A percentile compares a stretch with the other conserved stretches of the same genome.
phyloP scores from a whole-genome alignment of 2,888 invertebrate genomes.

The Lycocerus yunnanus region DNA sequence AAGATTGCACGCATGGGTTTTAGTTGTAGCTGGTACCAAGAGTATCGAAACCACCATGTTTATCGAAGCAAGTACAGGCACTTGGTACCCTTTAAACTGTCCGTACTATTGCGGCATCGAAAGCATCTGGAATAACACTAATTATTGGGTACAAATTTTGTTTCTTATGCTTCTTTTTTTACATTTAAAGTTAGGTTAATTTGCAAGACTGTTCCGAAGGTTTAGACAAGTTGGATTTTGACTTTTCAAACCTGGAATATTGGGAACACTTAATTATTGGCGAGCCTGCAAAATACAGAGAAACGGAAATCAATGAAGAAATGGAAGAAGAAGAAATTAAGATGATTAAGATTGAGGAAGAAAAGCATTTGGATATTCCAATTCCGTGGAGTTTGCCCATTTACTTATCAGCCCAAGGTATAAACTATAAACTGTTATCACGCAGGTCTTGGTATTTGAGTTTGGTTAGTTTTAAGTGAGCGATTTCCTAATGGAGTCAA shows the following conservation, averaged over 20 bases:
- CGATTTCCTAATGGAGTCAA: constrained; percentile 78
- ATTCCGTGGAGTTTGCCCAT: constrained; percentile 74
- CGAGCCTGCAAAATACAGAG: constrained; percentile 62
- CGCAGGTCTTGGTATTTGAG: neutral
- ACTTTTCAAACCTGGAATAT: constrained; percentile 61
- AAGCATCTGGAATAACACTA: constrained; percentile 83
- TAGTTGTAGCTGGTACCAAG: constrained; percentile 64
- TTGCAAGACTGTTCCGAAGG: constrained; percentile 62
- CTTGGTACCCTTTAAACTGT: constrained; percentile 61
- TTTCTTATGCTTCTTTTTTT: neutral
- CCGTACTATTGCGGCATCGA: constrained; percentile 77
- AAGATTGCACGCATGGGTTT: constrained; percentile 84
- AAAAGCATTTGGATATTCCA: constrained; percentile 79
- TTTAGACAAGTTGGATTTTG: constrained; percentile 63
- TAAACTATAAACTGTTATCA: neutral
- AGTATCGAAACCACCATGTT: constrained; percentile 72
- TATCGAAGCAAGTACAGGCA: constrained; percentile 84
- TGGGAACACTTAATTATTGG: constrained; percentile 80
- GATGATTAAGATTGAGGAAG: constrained; percentile 54
- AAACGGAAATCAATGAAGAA: constrained; percentile 47
- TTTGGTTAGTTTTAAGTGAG: constrained; percentile 54
- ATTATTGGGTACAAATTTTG: constrained; percentile 73
- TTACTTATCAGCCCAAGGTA: constrained; percentile 64
- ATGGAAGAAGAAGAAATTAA: constrained; percentile 62
- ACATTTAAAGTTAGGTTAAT: constrained; percentile 57